Conservation (phyloP, 2,113 vertebrate species). For the Probosciger aterrimus region DNA sequence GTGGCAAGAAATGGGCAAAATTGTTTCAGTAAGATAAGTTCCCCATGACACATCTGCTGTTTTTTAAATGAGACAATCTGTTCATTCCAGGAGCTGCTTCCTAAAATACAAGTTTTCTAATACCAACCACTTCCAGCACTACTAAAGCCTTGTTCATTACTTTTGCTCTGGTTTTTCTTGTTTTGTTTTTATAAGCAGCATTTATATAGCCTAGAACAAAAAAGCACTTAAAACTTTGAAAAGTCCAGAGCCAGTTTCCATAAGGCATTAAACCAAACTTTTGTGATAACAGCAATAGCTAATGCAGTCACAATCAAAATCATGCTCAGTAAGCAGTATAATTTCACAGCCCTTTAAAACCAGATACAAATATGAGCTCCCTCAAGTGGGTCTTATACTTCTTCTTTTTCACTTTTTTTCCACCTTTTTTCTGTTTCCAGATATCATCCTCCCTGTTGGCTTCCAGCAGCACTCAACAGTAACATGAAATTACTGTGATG, state of each 20-base stretch:
- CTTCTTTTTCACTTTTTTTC: neutral
- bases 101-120: neutral
- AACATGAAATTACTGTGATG: neutral
- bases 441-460: neutral
- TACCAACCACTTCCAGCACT: neutral
- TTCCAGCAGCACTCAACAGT: neutral
- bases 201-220: neutral
- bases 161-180: neutral
- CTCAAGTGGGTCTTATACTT: neutral
- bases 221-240: neutral
- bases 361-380: neutral
- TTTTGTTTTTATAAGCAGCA: neutral
- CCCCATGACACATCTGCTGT: neutral
- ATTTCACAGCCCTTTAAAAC: neutral
- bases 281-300: neutral
- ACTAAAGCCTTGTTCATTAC: neutral
- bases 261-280: neutral
- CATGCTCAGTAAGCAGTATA: neutral
- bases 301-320: neutral
- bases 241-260: neutral
- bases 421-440: neutral
- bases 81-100: neutral
- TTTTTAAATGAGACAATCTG: conserved; percentile 22
- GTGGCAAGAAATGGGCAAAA: conserved; percentile 12
- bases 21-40: neutral